Conservation (phyloP, 2,888 invertebrate species). For the Cantharis lateralis region DNA sequence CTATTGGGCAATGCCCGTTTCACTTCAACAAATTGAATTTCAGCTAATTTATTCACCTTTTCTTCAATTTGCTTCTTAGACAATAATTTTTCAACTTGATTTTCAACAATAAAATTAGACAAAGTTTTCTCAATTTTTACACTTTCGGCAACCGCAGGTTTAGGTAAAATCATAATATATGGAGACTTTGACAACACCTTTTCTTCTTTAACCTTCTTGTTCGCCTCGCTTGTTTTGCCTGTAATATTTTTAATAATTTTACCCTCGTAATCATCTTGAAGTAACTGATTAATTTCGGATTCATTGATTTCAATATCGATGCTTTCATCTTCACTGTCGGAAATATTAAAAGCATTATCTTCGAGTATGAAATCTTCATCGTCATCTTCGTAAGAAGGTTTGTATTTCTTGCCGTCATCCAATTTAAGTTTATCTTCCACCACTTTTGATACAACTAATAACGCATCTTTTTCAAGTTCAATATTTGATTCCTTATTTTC, state of each 20-base stretch:
- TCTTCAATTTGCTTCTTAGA: neutral
- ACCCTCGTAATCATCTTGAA: neutral
- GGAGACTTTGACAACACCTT: neutral
- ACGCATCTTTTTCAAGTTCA: neutral
- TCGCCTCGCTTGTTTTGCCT: neutral
- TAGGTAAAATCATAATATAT: neutral
- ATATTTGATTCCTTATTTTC: neutral
- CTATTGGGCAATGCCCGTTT: neutral
- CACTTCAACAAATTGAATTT: neutral
- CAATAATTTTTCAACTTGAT: neutral
- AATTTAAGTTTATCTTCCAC: neutral
- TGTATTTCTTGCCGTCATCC: neutral
- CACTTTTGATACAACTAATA: neutral
- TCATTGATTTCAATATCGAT: neutral
- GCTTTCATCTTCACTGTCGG: neutral
- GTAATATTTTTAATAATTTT: neutral
- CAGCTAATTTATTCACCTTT: neutral
- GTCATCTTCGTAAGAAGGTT: neutral
- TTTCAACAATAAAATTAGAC: neutral
- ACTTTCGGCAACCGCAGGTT: neutral
- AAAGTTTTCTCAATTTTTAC: neutral
- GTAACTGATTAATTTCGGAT: neutral
- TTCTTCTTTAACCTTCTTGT: neutral
- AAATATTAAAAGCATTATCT: neutral
- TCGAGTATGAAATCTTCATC: neutral